Conservation (phyloP, 2,113 vertebrate genomes). For the Pseudois nayaur region DNA sequence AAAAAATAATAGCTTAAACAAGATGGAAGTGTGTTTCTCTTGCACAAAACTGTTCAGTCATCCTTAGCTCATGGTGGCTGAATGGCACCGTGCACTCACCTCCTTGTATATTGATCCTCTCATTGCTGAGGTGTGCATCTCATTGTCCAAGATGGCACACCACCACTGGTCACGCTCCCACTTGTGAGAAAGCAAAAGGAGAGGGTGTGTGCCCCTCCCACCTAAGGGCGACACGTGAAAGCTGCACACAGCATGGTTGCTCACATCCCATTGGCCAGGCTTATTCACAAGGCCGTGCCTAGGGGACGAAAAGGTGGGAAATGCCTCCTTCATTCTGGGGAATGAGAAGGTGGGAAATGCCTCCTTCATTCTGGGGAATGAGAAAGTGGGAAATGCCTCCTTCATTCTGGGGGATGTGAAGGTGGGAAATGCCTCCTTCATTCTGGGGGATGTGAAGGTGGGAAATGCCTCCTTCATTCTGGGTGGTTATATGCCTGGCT, state of each 20-base stretch:
- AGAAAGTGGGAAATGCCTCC: neutral
- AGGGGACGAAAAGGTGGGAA: neutral
- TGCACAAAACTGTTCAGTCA: neutral
- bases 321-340: no score
- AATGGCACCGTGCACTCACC: fast-evolving
- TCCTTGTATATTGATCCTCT: neutral
- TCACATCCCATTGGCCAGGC: neutral
- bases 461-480: neutral
- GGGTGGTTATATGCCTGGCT: neutral
- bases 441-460: neutral
- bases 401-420: no score
- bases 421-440: neutral
- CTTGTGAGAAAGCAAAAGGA: neutral
- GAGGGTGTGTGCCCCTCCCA: fast-evolving
- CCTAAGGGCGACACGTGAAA: neutral
- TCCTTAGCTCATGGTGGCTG: neutral
- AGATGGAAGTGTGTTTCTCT: neutral
- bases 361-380: neutral
- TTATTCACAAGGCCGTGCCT: neutral
- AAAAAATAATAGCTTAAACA: neutral
- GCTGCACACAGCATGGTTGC: fast-evolving
- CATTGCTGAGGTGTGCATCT: neutral
- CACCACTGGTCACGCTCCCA: neutral
- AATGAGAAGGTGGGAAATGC: neutral
- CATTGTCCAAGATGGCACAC: neutral